Evolutionary conservation across 2,888 invertebrate genomes (phyloP), one percentile per base, ranked within the genome.

Genomic region (Synanthedon myopaeformis): DNA sequence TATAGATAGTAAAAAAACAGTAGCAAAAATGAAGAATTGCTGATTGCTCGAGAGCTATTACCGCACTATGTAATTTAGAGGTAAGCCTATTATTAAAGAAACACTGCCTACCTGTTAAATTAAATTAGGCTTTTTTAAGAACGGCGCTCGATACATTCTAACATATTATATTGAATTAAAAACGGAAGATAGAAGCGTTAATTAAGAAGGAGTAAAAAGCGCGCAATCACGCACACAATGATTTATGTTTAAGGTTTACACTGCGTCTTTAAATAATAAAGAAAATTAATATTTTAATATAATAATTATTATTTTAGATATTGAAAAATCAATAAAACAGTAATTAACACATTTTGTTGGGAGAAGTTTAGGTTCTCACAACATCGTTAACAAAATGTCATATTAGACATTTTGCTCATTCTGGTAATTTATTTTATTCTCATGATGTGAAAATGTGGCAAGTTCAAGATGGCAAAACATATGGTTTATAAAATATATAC

Each of bases 71-170:
- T 86, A 85, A 87, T 87, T 87, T 86, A 77, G 71, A 70, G 66
- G 79, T 78, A 79, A 76, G 73, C 78, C 86, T 86, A 82, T 87
- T 79, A 86, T 87, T 87, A 86, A 82, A 81, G 75, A 75, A 78
- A 72, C 77, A 65, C 82, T 82, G 86, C 86, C 85, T 85, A 84
- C 86, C 86, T 85, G 79, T 86, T 85, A 85, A 87, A 86, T 87
- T 87, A 87, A 86, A 86, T 87, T 87, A 87, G 82, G 79, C 81
- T 79, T 82, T 59, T 83, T 85, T 82, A 81, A 80, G 79, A 79
- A 79, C 79, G 79, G 82, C 76, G 78, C 76, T 76, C 66, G 65
- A 58, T 55, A 62, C 76, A 80, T 82, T 80, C 77, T 76, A 54
- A 53, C 58, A 63, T 72, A 74, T 70, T 71, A 68, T 68, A 60